Percentiles rank a stretch among this genome's conserved stretches.
Evolutionary conservation across 2,797 vertebrate genomes (phyloP).

Genomic region (Microcaecilia unicolor): DNA sequence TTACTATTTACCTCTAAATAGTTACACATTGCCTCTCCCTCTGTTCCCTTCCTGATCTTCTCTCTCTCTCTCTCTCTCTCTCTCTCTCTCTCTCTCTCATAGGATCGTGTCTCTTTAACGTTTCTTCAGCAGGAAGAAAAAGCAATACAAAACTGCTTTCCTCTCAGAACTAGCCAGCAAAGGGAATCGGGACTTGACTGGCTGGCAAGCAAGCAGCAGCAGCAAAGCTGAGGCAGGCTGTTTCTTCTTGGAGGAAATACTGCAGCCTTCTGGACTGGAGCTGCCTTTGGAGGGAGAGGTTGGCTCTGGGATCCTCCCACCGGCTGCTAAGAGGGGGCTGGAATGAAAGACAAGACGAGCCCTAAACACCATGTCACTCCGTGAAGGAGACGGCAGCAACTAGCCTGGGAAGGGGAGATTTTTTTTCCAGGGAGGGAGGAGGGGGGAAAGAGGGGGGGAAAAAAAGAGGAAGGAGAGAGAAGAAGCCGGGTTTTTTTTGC

Average conservation of each 20-base stretch:
- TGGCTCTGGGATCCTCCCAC: conserved; percentile 56
- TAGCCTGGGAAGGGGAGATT: conserved; percentile 42
- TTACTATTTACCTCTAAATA: too few species aligned
- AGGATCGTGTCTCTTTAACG: too few species aligned
- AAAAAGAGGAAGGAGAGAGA: conserved; percentile 12
- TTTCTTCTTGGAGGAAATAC: conserved; percentile 48
- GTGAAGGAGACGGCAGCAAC: conserved; percentile 75
- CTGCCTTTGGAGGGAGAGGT: conserved; percentile 62
- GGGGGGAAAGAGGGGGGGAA: conserved; percentile 25
- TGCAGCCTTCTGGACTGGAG: conserved; percentile 60
- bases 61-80: too few species aligned
- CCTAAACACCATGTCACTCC: conserved; percentile 74
- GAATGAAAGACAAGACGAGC: conserved; percentile 76
- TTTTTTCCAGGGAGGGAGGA: conserved; percentile 2
- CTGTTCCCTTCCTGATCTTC: too few species aligned
- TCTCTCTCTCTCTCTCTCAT: too few species aligned
- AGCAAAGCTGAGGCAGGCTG: conserved; percentile 34
- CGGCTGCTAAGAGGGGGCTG: conserved; percentile 67
- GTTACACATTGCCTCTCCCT: too few species aligned
- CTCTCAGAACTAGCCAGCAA: conserved; percentile 52
- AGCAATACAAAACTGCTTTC: conserved; percentile 15
- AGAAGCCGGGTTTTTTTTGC: conserved; percentile 38
- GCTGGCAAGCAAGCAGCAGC: conserved; percentile 34
- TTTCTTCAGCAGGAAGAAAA: too few species aligned
- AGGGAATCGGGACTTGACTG: conserved; percentile 60